Base-by-base conservation (phyloP, 2,113 vertebrate species). In the Phoxinus phoxinus region DNA sequence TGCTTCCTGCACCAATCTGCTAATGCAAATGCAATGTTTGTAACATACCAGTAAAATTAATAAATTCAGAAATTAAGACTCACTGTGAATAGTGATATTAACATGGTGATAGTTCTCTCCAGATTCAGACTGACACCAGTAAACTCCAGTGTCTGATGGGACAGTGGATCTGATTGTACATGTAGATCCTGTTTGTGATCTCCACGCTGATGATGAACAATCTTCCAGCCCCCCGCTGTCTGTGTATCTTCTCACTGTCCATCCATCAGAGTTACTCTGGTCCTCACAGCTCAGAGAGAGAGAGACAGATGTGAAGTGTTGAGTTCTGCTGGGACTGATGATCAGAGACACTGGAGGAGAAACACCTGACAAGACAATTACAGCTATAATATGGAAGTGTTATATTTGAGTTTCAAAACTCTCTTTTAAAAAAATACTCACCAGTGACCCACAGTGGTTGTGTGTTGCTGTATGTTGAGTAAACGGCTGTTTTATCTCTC, bases 241-340 rank as follows among this genome's bases (percentile, higher is more conserved):
- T 74, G 76, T 80, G 83, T 74, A 73, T 61, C 56, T 69, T 84
- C 76, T 87, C 53, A 87, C 82, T 80, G 6, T 84, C 86, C 86
- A 87, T 73, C 65, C 67, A 74, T 61, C 69, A 79, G 86, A 74
- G 12, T 65, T 19, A 58, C 82, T 84, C 53, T 84, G 65, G 21
- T 25, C 56, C 44, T 80, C 76, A 87, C 86, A 87, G 41, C 82
- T 84, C 86, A 87, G 76, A 44, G 65, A 84, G 56, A 84, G 82
- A 81, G 76, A 84, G 25, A 46, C 86, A 51, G 11, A 37, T 19
- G 4, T 27, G 53, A 80, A 83, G 44, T 86, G 83, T 65, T 85
- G 83, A 46, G 69, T 27, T 85, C 69, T 85, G 86, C 37, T 85
- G 46, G 83, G 58, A 35, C 8, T 41, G 41, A 41, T 41, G 41